A percentile compares a stretch with the other conserved stretches of the same genome.
Evolutionary conservation across 2,797 vertebrate genomes (phyloP).

Genomic region (Saguinus oedipus): DNA sequence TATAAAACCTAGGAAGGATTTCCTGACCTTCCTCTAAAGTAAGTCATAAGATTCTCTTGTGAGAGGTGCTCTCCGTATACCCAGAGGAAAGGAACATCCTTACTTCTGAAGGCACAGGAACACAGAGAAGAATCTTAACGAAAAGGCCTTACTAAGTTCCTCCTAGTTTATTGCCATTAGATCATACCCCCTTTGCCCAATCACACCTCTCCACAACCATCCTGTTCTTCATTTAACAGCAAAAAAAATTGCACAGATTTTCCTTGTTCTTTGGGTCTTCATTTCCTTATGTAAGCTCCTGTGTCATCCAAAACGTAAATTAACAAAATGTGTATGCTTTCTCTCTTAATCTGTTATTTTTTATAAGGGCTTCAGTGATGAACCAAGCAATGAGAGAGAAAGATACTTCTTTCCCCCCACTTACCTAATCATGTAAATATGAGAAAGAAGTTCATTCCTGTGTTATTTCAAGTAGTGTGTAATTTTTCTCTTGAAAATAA

Average conservation of each 20-base stretch:
- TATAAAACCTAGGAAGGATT: not conserved
- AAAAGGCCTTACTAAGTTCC: not conserved
- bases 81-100: not conserved
- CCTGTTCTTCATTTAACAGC: not conserved
- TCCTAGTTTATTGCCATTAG: not conserved
- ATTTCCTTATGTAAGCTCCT: not conserved
- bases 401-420: not conserved
- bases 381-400: not conserved
- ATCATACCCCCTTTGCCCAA: not conserved
- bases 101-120: not conserved
- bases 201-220: not conserved
- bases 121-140: not conserved
- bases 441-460: not conserved
- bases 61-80: not conserved
- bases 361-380: not conserved
- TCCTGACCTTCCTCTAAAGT: not conserved
- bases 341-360: not conserved
- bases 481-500: conserved; percentile 20
- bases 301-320: not conserved
- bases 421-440: not conserved
- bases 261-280: not conserved
- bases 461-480: not conserved
- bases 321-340: not conserved
- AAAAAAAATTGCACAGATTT: not conserved
- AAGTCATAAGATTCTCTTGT: not conserved